Conservation (phyloP, 2,888 invertebrate genomes). For the Drosophila macrospina region DNA sequence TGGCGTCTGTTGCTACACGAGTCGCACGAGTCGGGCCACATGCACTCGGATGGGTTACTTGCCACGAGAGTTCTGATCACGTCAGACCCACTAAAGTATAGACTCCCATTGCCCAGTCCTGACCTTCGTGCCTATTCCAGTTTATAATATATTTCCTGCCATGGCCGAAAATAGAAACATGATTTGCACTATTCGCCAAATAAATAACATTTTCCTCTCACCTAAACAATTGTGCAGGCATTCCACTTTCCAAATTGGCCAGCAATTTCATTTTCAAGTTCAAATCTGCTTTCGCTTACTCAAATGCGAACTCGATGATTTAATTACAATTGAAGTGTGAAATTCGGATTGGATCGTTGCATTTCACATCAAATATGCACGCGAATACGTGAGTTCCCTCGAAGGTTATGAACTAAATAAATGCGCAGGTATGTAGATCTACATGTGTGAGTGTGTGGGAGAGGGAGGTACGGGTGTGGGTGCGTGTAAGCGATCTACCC, state of each 20-base stretch:
- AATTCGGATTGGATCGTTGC: slow-evolving; percentile 47
- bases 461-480: not conserved
- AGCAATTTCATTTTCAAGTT: slow-evolving; percentile 37
- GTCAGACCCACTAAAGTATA: slow-evolving; percentile 22
- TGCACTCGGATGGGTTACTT: slow-evolving; percentile 32
- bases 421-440: slow-evolving; percentile 24
- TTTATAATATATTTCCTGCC: slow-evolving; percentile 52
- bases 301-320: slow-evolving; percentile 4
- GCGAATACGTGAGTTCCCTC: slow-evolving; percentile 57
- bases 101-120: slow-evolving; percentile 24
- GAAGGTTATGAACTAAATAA: slow-evolving; percentile 38
- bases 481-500: slow-evolving; percentile 4
- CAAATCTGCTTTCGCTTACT: slow-evolving; percentile 23
- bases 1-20: slow-evolving; percentile 34
- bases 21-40: slow-evolving; percentile 27
- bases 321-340: slow-evolving; percentile 30
- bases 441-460: not conserved
- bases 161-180: slow-evolving; percentile 40
- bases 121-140: slow-evolving; percentile 61
- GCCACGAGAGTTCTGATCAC: slow-evolving; percentile 43
- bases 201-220: slow-evolving; percentile 18
- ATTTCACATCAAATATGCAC: slow-evolving; percentile 30
- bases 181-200: slow-evolving; percentile 51
- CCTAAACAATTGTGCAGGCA: slow-evolving; percentile 7
- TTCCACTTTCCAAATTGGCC: slow-evolving; percentile 10